Conservation (phyloP, 2,888 invertebrate genomes). For the Cheilosia vernalis region DNA sequence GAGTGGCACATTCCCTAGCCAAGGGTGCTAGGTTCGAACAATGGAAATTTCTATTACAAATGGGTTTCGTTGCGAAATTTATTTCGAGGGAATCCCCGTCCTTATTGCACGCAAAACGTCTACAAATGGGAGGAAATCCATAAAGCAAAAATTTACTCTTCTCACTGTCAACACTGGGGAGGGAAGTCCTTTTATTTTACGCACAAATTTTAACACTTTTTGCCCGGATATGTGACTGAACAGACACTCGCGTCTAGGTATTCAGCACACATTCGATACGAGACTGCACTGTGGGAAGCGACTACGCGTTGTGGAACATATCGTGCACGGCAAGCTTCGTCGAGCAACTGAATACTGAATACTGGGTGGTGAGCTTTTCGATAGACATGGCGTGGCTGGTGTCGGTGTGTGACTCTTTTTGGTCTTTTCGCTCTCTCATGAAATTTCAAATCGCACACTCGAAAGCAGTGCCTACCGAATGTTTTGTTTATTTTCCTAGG, state of each 20-base stretch:
- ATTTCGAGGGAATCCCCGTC: slow-evolving; percentile 6
- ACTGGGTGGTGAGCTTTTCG: slow-evolving; percentile 54
- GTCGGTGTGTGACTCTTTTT: slow-evolving; percentile 28
- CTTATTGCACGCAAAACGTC: slow-evolving; percentile 45
- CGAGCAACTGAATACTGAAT: slow-evolving; percentile 69
- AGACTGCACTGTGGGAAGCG: slow-evolving; percentile 23
- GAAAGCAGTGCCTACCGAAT: slow-evolving; percentile 18
- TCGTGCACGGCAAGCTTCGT: slow-evolving; percentile 55
- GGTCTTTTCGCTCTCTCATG: slow-evolving; percentile 22
- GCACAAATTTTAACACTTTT: slow-evolving; percentile 21
- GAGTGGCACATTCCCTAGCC: slow-evolving; percentile 1
- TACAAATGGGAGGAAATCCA: not conserved
- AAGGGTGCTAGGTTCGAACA: slow-evolving; percentile 9
- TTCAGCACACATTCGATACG: slow-evolving; percentile 36
- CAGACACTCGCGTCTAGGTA: slow-evolving; percentile 4
- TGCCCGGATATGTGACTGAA: slow-evolving; percentile 34
- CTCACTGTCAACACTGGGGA: slow-evolving; percentile 11
- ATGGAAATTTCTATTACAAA: slow-evolving; percentile 34
- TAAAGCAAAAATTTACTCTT: slow-evolving; percentile 3
- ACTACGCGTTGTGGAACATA: slow-evolving; percentile 38
- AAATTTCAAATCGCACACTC: slow-evolving; percentile 27
- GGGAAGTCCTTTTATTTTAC: slow-evolving; percentile 13
- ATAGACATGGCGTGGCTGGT: slow-evolving; percentile 18
- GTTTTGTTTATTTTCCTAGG: slow-evolving; percentile 69
- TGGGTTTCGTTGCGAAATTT: not conserved